Evolutionary conservation across 2,888 invertebrate species (phyloP).

Genomic region (Caenorhabditis drosophilae): DNA sequence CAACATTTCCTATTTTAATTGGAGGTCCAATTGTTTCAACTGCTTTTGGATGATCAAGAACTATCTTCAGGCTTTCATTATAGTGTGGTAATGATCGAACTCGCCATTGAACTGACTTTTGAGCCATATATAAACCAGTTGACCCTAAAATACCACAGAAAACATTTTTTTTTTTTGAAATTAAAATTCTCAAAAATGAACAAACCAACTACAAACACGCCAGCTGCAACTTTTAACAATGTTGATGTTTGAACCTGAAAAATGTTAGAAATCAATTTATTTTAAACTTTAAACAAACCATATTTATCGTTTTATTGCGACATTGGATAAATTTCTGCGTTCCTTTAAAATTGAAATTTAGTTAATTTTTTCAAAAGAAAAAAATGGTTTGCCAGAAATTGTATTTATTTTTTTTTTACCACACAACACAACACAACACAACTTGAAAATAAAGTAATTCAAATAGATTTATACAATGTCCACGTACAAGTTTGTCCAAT

Average conservation of each 20-base stretch:
- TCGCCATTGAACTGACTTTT: conserved; percentile 57
- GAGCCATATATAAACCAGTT: conserved; percentile 59
- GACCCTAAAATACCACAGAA: too few relatives aligned
- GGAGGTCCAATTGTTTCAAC: conserved; percentile 58
- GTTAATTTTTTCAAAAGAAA: background rate
- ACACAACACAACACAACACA: background rate
- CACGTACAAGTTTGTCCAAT: conserved; percentile 73
- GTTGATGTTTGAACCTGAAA: conserved; percentile 48
- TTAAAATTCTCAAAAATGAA: too few relatives aligned
- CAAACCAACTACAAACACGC: conserved; percentile 49
- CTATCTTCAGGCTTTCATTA: conserved; percentile 57
- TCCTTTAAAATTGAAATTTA: background rate
- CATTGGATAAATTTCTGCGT: too few relatives aligned
- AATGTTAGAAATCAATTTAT: too few relatives aligned
- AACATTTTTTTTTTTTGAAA: too few relatives aligned
- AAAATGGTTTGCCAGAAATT: too few relatives aligned
- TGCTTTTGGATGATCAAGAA: conserved; percentile 60
- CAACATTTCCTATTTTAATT: conserved; percentile 61
- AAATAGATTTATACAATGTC: conserved; percentile 71
- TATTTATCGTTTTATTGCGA: too few relatives aligned
- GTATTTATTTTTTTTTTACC: too few relatives aligned
- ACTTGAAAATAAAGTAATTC: background rate
- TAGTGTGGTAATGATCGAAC: conserved; percentile 59
- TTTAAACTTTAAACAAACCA: background rate
- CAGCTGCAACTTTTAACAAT: conserved; percentile 61